phyloP scores from a whole-genome alignment of 2,888 invertebrate species.

The Aspidiotus rigidus region DNA sequence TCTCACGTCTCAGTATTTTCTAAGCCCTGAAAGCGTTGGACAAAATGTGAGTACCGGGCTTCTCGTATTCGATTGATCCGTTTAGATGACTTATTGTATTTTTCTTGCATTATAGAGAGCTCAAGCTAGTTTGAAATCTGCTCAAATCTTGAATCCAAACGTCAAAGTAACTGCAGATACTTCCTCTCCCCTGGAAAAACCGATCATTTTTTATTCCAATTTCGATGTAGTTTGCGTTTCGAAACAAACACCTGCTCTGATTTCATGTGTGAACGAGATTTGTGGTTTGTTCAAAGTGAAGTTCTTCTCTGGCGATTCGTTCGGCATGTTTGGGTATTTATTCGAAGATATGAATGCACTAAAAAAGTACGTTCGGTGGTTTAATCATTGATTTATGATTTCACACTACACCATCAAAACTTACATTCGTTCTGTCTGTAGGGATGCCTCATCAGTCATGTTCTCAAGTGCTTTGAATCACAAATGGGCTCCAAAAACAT shows the following conservation, averaged over 20 bases:
- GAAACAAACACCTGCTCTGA: conserved; percentile 59
- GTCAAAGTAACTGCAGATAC: conserved; percentile 69
- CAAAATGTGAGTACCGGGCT: conserved; percentile 54
- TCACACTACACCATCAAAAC: too few species aligned
- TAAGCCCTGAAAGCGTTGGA: conserved; percentile 61
- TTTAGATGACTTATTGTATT: neutral
- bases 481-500: conserved; percentile 18
- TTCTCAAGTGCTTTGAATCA: conserved; percentile 10
- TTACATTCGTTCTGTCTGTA: neutral
- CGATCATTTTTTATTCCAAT: conserved; percentile 56
- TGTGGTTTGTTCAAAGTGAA: conserved; percentile 67
- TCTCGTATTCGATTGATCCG: neutral
- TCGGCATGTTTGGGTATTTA: conserved; percentile 86
- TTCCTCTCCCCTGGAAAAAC: conserved; percentile 55
- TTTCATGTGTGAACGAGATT: conserved; percentile 63
- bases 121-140: conserved; percentile 65
- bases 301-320: conserved; percentile 83
- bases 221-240: conserved; percentile 81
- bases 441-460: neutral
- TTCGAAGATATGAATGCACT: conserved; percentile 82
- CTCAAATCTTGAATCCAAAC: conserved; percentile 84
- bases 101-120: conserved; percentile 56
- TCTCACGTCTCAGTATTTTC: conserved; percentile 70
- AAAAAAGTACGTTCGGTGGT: conserved; percentile 41
- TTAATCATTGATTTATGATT: too few species aligned